phyloP scores from a whole-genome alignment of 2,797 vertebrate genomes.

The Lepidocolaptes lacrymiger region DNA sequence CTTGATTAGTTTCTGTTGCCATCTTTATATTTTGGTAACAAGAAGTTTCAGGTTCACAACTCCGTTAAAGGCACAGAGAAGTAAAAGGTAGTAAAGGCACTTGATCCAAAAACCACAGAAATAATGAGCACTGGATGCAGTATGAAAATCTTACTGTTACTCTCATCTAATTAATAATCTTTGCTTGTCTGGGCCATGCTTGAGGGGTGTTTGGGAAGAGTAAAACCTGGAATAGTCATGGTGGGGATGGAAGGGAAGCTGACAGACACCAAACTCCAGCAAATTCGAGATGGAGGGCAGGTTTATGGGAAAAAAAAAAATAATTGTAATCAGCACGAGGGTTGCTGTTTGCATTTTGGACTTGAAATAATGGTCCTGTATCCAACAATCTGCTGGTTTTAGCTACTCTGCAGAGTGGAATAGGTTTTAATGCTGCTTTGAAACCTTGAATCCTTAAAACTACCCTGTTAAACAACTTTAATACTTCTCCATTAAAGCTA shows the following conservation, averaged over 20 bases:
- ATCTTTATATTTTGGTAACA: background rate
- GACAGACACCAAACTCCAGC: background rate
- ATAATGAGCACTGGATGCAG: background rate
- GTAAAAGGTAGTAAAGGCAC: background rate
- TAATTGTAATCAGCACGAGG: background rate
- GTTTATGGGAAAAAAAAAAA: background rate
- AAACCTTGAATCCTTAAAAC: background rate
- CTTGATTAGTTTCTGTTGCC: background rate
- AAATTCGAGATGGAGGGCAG: background rate
- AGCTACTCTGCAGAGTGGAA: background rate
- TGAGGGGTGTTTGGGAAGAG: background rate
- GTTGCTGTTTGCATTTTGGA: background rate
- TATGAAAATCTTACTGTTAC: background rate
- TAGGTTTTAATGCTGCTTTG: background rate
- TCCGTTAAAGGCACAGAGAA: background rate
- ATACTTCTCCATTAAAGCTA: background rate
- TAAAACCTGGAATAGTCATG: background rate
- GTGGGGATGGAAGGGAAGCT: background rate
- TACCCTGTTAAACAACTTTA: background rate
- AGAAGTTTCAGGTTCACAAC: background rate
- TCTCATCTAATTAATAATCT: background rate
- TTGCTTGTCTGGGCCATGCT: background rate
- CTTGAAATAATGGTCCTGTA: background rate
- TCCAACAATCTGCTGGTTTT: background rate
- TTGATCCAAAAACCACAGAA: background rate